phyloP scores from a whole-genome alignment of 2,113 vertebrate species.

The Chaenocephalus aceratus region DNA sequence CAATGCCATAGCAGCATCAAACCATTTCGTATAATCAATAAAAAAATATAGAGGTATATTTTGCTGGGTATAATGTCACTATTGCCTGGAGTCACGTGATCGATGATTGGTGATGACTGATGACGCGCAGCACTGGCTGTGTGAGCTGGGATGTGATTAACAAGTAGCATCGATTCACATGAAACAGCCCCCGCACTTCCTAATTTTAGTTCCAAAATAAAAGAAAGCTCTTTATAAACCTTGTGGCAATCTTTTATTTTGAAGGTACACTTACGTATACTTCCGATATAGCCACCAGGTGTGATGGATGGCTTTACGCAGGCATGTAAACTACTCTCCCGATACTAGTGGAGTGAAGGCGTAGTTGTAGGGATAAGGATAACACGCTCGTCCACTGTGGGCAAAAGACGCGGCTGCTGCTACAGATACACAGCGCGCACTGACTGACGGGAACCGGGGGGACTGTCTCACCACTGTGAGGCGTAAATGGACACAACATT shows the following conservation, averaged over 20 bases:
- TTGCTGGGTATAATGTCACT: neutral
- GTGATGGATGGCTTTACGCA: constrained; percentile 4
- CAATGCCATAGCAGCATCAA: neutral
- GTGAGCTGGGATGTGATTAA: constrained; percentile 52
- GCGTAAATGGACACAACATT: constrained; percentile 59
- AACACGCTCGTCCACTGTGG: constrained; percentile 39
- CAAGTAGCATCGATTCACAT: rapidly evolving
- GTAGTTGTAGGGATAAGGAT: constrained; percentile 57
- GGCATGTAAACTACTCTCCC: constrained; percentile 43
- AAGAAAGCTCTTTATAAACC: rapidly evolving
- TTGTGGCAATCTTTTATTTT: constrained; percentile 33
- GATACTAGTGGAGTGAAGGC: constrained; percentile 65
- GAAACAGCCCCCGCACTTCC: neutral
- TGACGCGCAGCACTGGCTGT: constrained; percentile 59
- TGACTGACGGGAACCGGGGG: constrained; percentile 23
- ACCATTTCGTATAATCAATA: neutral
- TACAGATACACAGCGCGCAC: constrained; percentile 2
- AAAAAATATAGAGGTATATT: neutral
- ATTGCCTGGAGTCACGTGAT: constrained; percentile 67
- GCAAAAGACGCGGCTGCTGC: constrained; percentile 32
- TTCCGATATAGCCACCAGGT: rapidly evolving
- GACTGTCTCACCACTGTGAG: constrained; percentile 5
- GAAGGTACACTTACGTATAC: rapidly evolving
- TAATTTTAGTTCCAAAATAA: constrained; percentile 20
- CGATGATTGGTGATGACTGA: constrained; percentile 30